These are phyloP conservation scores for Lacerta agilis DNA, from an alignment of 2,797 vertebrate species.

Conservation along the genomic window DNA sequence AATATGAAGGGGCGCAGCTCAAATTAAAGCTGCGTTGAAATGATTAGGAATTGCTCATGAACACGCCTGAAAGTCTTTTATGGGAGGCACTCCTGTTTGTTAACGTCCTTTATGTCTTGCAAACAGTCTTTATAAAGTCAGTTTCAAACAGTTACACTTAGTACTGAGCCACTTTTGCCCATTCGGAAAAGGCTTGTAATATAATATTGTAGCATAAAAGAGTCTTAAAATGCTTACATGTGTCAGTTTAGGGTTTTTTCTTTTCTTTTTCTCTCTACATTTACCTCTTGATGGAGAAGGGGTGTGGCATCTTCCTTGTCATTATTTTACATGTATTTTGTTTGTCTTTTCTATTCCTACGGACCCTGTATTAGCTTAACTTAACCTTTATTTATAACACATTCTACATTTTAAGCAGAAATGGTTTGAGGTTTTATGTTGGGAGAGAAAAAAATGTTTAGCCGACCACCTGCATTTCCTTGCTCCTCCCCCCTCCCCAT, in stretches of 20 bases:
- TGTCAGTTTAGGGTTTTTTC: constrained; percentile 3
- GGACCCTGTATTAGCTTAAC: background rate
- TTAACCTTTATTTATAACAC: constrained; percentile 12
- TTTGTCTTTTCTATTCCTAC: background rate
- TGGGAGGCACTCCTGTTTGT: background rate
- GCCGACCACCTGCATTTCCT: background rate
- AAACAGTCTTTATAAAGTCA: background rate
- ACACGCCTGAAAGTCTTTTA: background rate
- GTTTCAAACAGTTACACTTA: background rate
- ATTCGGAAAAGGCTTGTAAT: background rate
- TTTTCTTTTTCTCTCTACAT: background rate
- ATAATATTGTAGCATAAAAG: background rate
- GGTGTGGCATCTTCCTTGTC: background rate
- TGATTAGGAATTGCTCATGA: background rate
- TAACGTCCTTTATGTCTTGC: background rate
- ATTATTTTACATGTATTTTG: constrained; percentile 2
- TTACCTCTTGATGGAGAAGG: constrained; percentile 13
- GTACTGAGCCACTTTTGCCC: background rate
- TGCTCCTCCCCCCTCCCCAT: background rate
- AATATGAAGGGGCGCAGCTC: background rate
- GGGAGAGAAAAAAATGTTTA: background rate
- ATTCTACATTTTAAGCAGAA: constrained; percentile 10
- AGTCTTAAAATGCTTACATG: background rate
- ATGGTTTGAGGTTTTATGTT: background rate
- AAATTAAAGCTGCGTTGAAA: background rate